Base-by-base conservation (phyloP, 2,888 invertebrate genomes). In the Coelopa pilipes region DNA sequence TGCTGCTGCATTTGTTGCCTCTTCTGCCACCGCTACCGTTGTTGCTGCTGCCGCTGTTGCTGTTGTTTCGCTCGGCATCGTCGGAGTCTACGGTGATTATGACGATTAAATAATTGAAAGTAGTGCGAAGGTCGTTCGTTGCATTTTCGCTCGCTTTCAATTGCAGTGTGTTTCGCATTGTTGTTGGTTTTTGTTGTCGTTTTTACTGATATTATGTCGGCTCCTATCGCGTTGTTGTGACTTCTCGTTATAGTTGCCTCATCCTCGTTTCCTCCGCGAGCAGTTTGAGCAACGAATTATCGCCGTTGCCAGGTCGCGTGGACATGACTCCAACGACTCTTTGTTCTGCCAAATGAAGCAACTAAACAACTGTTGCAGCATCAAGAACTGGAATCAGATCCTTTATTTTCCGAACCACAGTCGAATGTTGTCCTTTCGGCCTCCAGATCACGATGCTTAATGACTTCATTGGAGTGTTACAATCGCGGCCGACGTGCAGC, bases 71-170 rank as follows among this genome's bases (percentile, higher is more conserved):
- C 57, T 59, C 57, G 19, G 13, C 11, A 21, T 10, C 24, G 65
- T 47, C 19, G 62, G 1, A 15, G 60, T 62, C 34, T 17, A 46
- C 46, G 59, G 9, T 69, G 59, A 69, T 59, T 17, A 55, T 67
- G 71, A 59, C 63, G 73, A 65, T 76, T 75, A 78, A 75, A 78
- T 74, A 78, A 69, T 63, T 76, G 75, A 77, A 34, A 78, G 78
- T 79, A 79, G 78, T 79, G 78, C 79, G 79, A 79, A 79, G 79
- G 79, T 79, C 79, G 77, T 70, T 76, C 69, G 66, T 49, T 65
- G 46, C 66, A 59, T 60, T 69, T 70, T 53, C 67, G 57, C 46
- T 62, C 49, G 13, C 34, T 34, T 34, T 34, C 70, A 63, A 50
- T 50, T 24, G 59, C 47, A 24, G 15, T 62, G 24, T 62, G 4